Percentiles rank a stretch among this genome's conserved stretches.
Conservation (phyloP, 2,888 invertebrate species). For the Fissipunctia ypsillon region DNA sequence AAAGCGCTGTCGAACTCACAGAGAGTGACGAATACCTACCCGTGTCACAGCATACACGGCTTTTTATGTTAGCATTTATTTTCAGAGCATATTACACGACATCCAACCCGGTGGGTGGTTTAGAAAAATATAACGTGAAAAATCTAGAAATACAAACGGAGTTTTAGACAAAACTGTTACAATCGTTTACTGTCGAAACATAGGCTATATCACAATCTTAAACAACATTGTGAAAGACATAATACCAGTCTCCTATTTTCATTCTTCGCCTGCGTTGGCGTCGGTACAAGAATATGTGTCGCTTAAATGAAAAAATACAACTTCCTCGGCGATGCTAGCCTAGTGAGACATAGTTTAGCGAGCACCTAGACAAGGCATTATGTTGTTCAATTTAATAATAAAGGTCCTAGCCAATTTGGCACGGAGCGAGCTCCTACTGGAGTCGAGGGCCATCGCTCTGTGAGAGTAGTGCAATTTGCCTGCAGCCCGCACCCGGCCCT, state of each 20-base stretch:
- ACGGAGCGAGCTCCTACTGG: constrained; percentile 68
- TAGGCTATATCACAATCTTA: neutral
- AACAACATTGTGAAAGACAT: constrained; percentile 24
- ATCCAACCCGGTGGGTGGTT: constrained; percentile 16
- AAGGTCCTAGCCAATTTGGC: constrained; percentile 83
- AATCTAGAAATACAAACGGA: neutral
- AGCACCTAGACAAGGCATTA: constrained; percentile 74
- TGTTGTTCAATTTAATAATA: constrained; percentile 83
- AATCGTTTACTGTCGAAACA: neutral
- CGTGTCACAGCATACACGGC: constrained; percentile 34
- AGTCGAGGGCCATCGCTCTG: constrained; percentile 77
- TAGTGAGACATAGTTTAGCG: constrained; percentile 60
- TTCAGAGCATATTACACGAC: constrained; percentile 38
- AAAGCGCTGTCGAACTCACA: constrained; percentile 56
- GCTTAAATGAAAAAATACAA: constrained; percentile 67
- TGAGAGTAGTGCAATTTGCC: constrained; percentile 83
- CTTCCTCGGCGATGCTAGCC: constrained; percentile 61
- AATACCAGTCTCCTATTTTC: constrained; percentile 29
- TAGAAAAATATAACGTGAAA: constrained; percentile 27
- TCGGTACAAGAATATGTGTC: constrained; percentile 46
- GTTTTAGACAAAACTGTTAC: neutral
- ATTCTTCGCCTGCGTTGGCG: constrained; percentile 20
- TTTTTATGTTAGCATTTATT: constrained; percentile 53
- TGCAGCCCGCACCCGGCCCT: constrained; percentile 77
- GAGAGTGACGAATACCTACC: constrained; percentile 59